phyloP scores from a whole-genome alignment of 2,797 vertebrate genomes.

The Acestrorhynchus altus region DNA sequence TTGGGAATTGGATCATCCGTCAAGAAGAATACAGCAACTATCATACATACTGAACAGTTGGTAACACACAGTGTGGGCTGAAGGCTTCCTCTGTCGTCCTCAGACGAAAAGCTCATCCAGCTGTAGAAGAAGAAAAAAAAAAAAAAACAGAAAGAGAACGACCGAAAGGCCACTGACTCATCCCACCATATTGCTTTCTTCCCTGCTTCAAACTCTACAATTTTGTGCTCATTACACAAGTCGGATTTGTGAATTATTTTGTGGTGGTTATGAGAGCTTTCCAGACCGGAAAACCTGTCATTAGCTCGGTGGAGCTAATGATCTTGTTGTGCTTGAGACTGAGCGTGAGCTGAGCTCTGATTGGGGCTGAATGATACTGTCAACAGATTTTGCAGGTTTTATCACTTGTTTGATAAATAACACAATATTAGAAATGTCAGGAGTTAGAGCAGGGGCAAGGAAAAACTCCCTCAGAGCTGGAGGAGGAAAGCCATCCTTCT shows the following conservation, averaged over 20 bases:
- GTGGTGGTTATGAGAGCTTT: conserved; percentile 1
- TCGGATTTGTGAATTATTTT: neutral
- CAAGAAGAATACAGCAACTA: neutral
- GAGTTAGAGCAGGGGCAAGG: too few species aligned
- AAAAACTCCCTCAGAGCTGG: too few species aligned
- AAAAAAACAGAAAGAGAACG: neutral
- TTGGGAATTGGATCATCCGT: conserved; percentile 14
- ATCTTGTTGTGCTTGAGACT: neutral
- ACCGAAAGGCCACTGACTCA: conserved; percentile 5
- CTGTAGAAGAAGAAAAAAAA: conserved; percentile 9
- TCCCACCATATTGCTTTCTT: conserved; percentile 3
- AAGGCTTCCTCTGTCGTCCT: conserved; percentile 35
- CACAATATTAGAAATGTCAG: neutral
- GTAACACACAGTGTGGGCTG: conserved; percentile 18
- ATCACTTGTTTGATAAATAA: neutral
- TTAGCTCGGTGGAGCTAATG: neutral
- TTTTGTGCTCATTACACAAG: conserved; percentile 14
- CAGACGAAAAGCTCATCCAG: conserved; percentile 25
- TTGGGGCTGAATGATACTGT: neutral
- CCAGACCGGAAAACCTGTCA: neutral
- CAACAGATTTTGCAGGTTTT: neutral
- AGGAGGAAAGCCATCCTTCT: too few species aligned
- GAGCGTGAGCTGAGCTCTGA: neutral
- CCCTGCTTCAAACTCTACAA: neutral
- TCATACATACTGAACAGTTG: conserved; percentile 23